Conservation (phyloP, 2,113 vertebrate genomes). For the Centropristis striata region DNA sequence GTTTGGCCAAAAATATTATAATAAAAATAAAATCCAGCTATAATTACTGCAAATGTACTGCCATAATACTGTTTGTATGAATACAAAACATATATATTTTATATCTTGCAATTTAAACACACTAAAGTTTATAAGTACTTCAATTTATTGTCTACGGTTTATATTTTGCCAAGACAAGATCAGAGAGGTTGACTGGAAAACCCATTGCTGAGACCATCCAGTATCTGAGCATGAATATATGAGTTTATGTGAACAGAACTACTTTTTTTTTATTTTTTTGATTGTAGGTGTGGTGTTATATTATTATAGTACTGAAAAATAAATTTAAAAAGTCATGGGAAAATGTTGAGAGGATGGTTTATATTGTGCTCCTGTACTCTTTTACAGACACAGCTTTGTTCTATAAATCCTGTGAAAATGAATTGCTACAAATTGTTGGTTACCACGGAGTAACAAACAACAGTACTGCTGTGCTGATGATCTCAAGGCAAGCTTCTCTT, state of each 20-base stretch:
- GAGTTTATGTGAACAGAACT: neutral
- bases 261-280: neutral
- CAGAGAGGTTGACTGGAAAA: constrained; percentile 81
- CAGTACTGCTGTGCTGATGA: constrained; percentile 67
- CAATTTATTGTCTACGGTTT: neutral
- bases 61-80: neutral
- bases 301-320: neutral
- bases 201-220: constrained; percentile 64
- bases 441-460: constrained; percentile 37
- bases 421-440: constrained; percentile 32
- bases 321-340: constrained; percentile 1
- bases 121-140: neutral
- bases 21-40: neutral
- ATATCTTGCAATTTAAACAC: constrained; percentile 4
- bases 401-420: constrained; percentile 38
- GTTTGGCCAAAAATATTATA: constrained; percentile 29
- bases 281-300: neutral
- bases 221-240: constrained; percentile 24
- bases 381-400: constrained; percentile 90
- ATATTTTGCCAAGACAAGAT: constrained; percentile 82
- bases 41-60: constrained; percentile 4
- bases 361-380: constrained; percentile 90
- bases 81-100: neutral
- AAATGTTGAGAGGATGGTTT: constrained; percentile 4
- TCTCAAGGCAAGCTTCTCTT: constrained; percentile 71